A percentile compares a stretch with the other conserved stretches of the same genome.
These are phyloP conservation scores for Carcinoscorpius rotundicauda DNA, from an alignment of 1,140 invertebrate species.

Conservation along the genomic window DNA sequence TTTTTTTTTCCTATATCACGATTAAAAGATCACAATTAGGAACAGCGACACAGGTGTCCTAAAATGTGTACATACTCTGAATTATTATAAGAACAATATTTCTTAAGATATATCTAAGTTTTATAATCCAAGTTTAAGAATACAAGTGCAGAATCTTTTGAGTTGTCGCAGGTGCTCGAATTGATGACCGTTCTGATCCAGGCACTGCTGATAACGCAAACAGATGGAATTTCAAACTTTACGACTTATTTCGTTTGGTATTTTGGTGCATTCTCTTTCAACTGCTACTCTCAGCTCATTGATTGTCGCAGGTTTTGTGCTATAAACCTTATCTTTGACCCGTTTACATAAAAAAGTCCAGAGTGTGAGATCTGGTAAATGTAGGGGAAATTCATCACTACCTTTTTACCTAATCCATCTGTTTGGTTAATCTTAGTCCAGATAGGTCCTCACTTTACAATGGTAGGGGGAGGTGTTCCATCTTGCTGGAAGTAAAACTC, in stretches of 20 bases:
- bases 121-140: no score
- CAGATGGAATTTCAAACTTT: conserved; percentile 10
- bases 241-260: conserved; percentile 15
- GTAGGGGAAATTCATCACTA: neutral
- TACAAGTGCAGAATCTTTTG: no score
- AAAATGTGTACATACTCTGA: no score
- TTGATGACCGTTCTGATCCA: neutral
- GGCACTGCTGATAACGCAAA: conserved; percentile 8
- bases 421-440: conserved; percentile 11
- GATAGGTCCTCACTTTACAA: conserved; percentile 13
- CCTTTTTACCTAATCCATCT: conserved; percentile 17
- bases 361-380: conserved; percentile 1
- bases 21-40: no score
- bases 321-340: conserved; percentile 1
- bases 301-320: conserved; percentile 1
- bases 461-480: conserved; percentile 20
- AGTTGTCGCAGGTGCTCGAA: no score
- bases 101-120: no score
- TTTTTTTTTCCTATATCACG: no score
- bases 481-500: conserved; percentile 16
- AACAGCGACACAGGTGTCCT: no score
- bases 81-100: no score
- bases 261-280: conserved; percentile 8
- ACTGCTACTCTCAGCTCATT: conserved; percentile 5
- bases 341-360: neutral